Conservation (phyloP, 2,113 vertebrate genomes). For the Psittacula cyanocephala region DNA sequence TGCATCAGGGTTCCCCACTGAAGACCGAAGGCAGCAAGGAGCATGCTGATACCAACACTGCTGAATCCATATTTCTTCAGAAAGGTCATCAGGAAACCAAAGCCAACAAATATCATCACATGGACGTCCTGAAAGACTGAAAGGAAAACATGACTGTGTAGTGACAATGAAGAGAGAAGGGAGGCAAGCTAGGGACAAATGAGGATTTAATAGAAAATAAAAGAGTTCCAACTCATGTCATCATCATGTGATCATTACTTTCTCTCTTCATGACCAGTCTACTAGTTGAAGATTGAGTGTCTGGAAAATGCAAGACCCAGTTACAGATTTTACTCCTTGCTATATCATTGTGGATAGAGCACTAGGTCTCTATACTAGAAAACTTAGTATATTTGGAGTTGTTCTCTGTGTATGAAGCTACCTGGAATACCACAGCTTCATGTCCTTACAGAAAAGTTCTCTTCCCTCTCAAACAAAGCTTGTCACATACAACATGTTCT, state of each 20-base stretch:
- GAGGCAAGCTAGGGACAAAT: background rate
- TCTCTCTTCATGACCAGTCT: background rate
- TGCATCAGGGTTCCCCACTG: slow-evolving; percentile 91
- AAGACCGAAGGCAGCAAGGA: slow-evolving; percentile 91
- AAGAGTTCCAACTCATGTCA: background rate
- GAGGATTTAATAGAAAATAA: background rate
- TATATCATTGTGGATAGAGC: background rate
- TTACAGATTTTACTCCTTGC: background rate
- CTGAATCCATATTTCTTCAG: slow-evolving; percentile 94
- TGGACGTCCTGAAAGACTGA: slow-evolving; percentile 96
- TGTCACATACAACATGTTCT: background rate
- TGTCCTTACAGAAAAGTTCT: background rate
- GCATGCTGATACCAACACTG: slow-evolving; percentile 89
- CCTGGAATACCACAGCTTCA: background rate
- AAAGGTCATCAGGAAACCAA: slow-evolving; percentile 98
- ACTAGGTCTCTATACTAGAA: background rate
- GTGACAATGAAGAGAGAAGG: background rate
- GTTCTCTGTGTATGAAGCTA: background rate
- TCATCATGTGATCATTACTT: background rate
- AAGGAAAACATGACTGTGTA: background rate
- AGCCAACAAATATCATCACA: slow-evolving; percentile 96
- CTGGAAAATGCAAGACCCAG: background rate
- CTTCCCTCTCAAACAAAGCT: background rate
- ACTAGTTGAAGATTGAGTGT: background rate
- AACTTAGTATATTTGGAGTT: background rate